Conservation (phyloP, 2,888 invertebrate genomes). For the Bimastos eiseni region DNA sequence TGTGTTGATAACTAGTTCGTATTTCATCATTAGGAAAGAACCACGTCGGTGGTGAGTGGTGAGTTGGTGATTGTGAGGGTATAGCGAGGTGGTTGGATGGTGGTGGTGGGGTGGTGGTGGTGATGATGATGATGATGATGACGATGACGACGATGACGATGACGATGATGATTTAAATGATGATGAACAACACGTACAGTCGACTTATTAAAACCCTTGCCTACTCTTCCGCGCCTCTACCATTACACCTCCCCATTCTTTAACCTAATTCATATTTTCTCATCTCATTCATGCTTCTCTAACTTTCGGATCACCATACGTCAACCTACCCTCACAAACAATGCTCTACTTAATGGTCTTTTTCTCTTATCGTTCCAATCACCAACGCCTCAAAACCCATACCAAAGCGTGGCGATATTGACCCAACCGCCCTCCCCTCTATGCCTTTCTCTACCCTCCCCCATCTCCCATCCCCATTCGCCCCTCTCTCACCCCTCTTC, state of each 20-base stretch:
- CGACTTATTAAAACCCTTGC: too few relatives aligned
- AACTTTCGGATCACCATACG: too few relatives aligned
- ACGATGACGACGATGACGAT: neutral
- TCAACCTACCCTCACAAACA: too few relatives aligned
- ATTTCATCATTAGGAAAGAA: neutral
- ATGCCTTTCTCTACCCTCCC: too few relatives aligned
- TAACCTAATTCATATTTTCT: too few relatives aligned
- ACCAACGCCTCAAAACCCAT: neutral
- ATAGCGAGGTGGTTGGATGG: neutral
- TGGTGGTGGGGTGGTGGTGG: neutral
- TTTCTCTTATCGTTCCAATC: neutral
- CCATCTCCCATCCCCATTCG: neutral
- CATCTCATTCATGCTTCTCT: too few relatives aligned
- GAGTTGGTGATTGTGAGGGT: neutral
- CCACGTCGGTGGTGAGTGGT: neutral
- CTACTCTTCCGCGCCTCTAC: too few relatives aligned
- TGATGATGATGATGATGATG: neutral
- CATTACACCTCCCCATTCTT: too few relatives aligned
- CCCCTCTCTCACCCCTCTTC: too few relatives aligned
- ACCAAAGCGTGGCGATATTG: neutral
- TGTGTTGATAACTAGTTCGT: neutral
- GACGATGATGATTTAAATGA: constrained; percentile 13
- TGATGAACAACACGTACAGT: too few relatives aligned
- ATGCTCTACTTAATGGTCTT: too few relatives aligned
- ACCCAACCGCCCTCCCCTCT: too few relatives aligned